A percentile compares a stretch with the other conserved stretches of the same genome.
phyloP scores from a whole-genome alignment of 2,113 vertebrate genomes.

The Paramormyrops kingsleyae region DNA sequence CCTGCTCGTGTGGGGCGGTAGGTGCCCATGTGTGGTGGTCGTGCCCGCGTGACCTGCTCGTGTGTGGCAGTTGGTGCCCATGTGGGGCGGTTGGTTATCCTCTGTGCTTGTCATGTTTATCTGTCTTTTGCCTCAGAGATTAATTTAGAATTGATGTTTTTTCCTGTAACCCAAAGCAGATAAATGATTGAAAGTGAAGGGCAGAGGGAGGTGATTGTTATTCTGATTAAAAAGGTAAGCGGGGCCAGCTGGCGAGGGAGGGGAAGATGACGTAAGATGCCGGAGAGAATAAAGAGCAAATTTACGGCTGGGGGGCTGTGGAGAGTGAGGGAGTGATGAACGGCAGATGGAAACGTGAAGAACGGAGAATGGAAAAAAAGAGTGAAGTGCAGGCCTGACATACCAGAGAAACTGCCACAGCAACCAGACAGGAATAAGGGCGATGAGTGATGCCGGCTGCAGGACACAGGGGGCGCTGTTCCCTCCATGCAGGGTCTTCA shows the following conservation, averaged over 20 bases:
- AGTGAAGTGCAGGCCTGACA: background rate
- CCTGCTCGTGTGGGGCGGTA: background rate
- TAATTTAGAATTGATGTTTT: background rate
- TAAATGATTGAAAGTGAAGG: background rate
- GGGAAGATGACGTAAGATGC: background rate
- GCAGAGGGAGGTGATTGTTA: background rate
- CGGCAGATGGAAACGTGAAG: background rate
- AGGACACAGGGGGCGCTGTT: background rate
- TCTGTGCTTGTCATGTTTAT: background rate
- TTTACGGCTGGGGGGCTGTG: background rate
- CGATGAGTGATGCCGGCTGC: too few species aligned
- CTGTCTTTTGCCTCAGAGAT: background rate
- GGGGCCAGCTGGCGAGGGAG: background rate
- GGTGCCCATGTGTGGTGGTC: too few species aligned
- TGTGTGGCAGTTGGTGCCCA: background rate
- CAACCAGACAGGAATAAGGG: too few species aligned
- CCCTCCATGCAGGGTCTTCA: background rate
- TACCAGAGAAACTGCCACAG: background rate
- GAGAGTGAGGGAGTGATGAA: background rate
- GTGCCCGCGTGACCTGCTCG: background rate
- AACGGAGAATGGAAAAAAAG: too few species aligned
- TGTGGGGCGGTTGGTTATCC: background rate
- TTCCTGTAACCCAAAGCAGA: background rate
- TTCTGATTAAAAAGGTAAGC: background rate
- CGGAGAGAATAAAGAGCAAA: background rate